Conservation (phyloP, 2,888 invertebrate species). For the Cyrtodaria siliqua region DNA sequence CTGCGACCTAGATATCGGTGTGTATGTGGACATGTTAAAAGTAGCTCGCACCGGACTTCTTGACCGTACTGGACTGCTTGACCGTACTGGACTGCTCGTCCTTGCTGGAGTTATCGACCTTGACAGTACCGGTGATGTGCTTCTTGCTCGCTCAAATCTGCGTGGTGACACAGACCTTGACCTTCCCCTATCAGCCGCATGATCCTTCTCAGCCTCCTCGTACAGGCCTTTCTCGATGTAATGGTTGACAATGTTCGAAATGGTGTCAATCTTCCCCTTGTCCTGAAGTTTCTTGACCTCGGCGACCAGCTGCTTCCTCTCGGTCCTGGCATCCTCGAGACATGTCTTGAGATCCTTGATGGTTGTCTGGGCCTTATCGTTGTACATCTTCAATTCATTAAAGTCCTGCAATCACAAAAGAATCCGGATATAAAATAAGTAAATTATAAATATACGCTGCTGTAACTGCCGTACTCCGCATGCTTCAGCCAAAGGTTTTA, state of each 20-base stretch:
- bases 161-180: slow-evolving; percentile 56
- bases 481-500: too few species aligned
- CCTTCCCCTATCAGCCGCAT: slow-evolving; percentile 28
- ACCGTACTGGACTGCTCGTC: slow-evolving; percentile 45
- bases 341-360: slow-evolving; percentile 74
- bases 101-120: slow-evolving; percentile 34
- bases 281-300: slow-evolving; percentile 71
- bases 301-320: slow-evolving; percentile 72
- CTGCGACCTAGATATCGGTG: slow-evolving; percentile 7
- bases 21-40: slow-evolving; percentile 4
- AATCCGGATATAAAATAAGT: too few species aligned
- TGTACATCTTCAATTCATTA: slow-evolving; percentile 72
- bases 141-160: slow-evolving; percentile 36
- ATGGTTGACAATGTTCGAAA: slow-evolving; percentile 69
- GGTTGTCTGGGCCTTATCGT: slow-evolving; percentile 75
- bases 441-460: too few species aligned
- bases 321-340: slow-evolving; percentile 74
- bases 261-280: slow-evolving; percentile 66
- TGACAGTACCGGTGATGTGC: slow-evolving; percentile 46
- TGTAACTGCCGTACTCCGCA: too few species aligned
- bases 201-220: slow-evolving; percentile 67
- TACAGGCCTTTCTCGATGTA: slow-evolving; percentile 74
- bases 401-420: slow-evolving; percentile 68
- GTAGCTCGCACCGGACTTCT: not conserved
- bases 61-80: slow-evolving; percentile 10